These are phyloP conservation scores for Drosophila atripex DNA, from an alignment of 2,888 invertebrate genomes.

Conservation along the genomic window DNA sequence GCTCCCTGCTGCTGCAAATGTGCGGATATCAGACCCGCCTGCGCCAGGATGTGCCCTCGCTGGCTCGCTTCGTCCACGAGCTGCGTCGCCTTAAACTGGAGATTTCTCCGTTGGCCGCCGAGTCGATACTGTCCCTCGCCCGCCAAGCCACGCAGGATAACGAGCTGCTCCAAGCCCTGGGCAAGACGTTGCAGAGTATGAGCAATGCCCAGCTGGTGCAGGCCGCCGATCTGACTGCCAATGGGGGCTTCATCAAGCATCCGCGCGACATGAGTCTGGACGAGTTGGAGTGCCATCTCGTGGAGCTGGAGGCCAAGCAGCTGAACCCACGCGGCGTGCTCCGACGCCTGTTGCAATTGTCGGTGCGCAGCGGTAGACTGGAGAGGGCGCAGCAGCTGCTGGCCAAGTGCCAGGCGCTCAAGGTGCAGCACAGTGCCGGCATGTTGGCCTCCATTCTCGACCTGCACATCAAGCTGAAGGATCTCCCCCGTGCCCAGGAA, in stretches of 20 bases:
- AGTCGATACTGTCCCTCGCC: slow-evolving; percentile 79
- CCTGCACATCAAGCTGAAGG: slow-evolving; percentile 85
- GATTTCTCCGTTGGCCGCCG: slow-evolving; percentile 85
- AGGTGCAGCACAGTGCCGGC: slow-evolving; percentile 86
- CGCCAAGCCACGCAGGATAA: slow-evolving; percentile 29
- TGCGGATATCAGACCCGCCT: slow-evolving; percentile 83
- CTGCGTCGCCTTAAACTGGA: slow-evolving; percentile 79
- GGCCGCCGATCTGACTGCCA: slow-evolving; percentile 53
- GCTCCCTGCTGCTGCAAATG: slow-evolving; percentile 85
- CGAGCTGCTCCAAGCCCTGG: slow-evolving; percentile 48
- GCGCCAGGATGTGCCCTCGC: slow-evolving; percentile 83
- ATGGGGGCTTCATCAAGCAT: slow-evolving; percentile 84
- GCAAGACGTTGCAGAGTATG: slow-evolving; percentile 81
- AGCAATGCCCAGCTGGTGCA: slow-evolving; percentile 83
- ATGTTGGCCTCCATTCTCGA: slow-evolving; percentile 88
- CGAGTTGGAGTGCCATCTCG: slow-evolving; percentile 87
- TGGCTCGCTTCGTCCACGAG: slow-evolving; percentile 84
- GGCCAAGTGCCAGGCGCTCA: slow-evolving; percentile 85
- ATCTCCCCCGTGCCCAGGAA: slow-evolving; percentile 85
- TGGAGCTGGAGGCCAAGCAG: slow-evolving; percentile 87
- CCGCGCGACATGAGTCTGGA: slow-evolving; percentile 87
- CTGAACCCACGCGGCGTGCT: slow-evolving; percentile 88
- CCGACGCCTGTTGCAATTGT: slow-evolving; percentile 86
- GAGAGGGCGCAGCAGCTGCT: slow-evolving; percentile 85
- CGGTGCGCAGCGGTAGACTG: slow-evolving; percentile 86